phyloP scores from a whole-genome alignment of 2,888 invertebrate species.

The Lordiphosa andalusiaca region DNA sequence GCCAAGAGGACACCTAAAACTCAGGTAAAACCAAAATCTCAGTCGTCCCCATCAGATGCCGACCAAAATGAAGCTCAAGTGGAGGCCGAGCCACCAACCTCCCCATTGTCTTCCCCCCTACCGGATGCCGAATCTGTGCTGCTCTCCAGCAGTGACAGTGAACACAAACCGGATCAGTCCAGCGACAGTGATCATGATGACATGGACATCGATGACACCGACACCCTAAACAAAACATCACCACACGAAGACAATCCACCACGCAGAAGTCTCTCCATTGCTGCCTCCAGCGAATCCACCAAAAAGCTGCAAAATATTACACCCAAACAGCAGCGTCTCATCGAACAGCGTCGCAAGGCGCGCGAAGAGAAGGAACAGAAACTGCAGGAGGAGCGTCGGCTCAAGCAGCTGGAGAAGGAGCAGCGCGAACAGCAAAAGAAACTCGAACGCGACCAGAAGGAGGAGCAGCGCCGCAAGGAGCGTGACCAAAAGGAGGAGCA shows the following conservation, averaged over 20 bases:
- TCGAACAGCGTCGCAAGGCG: constrained; percentile 70
- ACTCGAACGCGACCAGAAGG: constrained; percentile 80
- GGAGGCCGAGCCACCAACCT: no score
- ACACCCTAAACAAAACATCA: constrained; percentile 20
- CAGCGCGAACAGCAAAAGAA: constrained; percentile 68
- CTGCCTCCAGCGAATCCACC: not conserved
- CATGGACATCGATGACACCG: constrained; percentile 38
- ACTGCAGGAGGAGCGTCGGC: constrained; percentile 80
- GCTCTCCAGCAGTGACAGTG: constrained; percentile 38
- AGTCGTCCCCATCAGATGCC: no score
- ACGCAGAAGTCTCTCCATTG: constrained; percentile 2
- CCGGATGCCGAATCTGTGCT: constrained; percentile 10
- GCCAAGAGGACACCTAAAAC: no score
- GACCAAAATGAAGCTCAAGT: no score
- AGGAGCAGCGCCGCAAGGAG: constrained; percentile 80
- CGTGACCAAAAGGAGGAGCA: constrained; percentile 81
- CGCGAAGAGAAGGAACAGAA: constrained; percentile 80
- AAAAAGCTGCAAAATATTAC: constrained; percentile 54
- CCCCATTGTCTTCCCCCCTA: no score
- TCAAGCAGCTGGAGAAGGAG: constrained; percentile 77
- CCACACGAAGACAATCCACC: constrained; percentile 2
- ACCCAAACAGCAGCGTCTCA: constrained; percentile 69
- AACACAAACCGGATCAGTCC: constrained; percentile 16
- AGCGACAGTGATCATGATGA: constrained; percentile 24
- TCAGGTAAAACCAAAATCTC: no score